Evolutionary conservation across 2,797 vertebrate genomes (phyloP).

Genomic region (Catharus ustulatus): DNA sequence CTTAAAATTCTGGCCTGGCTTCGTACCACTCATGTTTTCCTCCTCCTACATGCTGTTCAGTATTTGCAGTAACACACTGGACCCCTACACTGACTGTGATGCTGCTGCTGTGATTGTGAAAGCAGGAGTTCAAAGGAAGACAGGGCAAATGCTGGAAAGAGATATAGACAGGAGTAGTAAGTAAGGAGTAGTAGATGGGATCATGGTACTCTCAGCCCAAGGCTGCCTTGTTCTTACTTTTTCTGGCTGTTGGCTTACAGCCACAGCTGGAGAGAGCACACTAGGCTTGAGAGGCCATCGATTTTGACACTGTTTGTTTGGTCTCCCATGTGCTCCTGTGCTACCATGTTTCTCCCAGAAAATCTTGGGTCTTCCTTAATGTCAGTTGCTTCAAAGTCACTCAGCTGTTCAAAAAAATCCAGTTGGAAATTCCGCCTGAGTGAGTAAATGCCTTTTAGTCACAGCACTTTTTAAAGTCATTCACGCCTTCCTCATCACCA

Average conservation of each 20-base stretch:
- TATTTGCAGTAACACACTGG: not conserved
- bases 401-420: conserved; percentile 1
- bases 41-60: not conserved
- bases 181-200: not conserved
- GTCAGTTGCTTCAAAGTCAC: not conserved
- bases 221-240: not conserved
- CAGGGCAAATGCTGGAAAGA: not conserved
- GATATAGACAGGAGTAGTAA: not conserved
- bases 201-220: not conserved
- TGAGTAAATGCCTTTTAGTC: conserved; percentile 26
- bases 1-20: conserved; percentile 1
- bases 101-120: not conserved
- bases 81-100: fast-evolving
- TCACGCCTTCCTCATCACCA: not conserved
- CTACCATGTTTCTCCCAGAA: not conserved
- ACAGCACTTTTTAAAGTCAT: not conserved
- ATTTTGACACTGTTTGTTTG: not conserved
- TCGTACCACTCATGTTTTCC: not conserved
- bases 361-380: not conserved
- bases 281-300: not conserved
- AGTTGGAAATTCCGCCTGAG: not conserved
- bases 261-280: not conserved
- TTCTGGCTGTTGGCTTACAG: not conserved
- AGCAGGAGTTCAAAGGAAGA: not conserved
- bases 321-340: not conserved